Percentiles rank a stretch among this genome's conserved stretches.
phyloP scores from a whole-genome alignment of 92 coral and sea anemone genomes.

The Pocillopora meandrina region DNA sequence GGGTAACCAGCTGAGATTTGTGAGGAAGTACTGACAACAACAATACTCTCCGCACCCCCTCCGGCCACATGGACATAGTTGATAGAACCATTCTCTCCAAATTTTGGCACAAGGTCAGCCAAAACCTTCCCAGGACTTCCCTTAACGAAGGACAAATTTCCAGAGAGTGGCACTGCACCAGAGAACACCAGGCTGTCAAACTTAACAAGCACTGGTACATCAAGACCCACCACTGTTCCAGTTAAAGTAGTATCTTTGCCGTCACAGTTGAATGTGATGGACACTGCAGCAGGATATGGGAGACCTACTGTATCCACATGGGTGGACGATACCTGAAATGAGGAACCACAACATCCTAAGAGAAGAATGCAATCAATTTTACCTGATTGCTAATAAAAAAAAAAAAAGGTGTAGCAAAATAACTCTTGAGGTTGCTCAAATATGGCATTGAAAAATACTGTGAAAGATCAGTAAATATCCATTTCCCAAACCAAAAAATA shows the following conservation, averaged over 20 bases:
- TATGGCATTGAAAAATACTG: too few relatives aligned
- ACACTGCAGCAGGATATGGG: constrained; percentile 57
- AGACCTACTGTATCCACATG: constrained; percentile 37
- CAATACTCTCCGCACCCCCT: constrained; percentile 25
- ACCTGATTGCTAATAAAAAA: background rate
- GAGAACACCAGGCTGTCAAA: constrained; percentile 65
- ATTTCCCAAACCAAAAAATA: too few relatives aligned
- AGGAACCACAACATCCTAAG: background rate
- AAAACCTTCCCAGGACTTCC: constrained; percentile 39
- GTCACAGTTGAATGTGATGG: constrained; percentile 59
- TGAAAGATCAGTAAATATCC: too few relatives aligned
- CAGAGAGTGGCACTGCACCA: constrained; percentile 72
- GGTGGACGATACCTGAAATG: constrained; percentile 62
- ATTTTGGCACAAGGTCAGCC: constrained; percentile 31
- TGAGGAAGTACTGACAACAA: constrained; percentile 23
- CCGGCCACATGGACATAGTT: constrained; percentile 32
- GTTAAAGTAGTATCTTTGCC: constrained; percentile 55
- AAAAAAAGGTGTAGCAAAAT: background rate
- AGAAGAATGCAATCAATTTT: background rate
- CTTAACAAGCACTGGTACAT: constrained; percentile 73
- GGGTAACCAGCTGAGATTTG: constrained; percentile 11
- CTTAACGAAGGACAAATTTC: constrained; percentile 44
- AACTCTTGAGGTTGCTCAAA: too few relatives aligned
- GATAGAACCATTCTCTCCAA: constrained; percentile 25
- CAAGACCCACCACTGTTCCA: constrained; percentile 80